These are phyloP conservation scores for Drosophila obscura DNA, from an alignment of 1,140 invertebrate genomes.

Conservation along the genomic window DNA sequence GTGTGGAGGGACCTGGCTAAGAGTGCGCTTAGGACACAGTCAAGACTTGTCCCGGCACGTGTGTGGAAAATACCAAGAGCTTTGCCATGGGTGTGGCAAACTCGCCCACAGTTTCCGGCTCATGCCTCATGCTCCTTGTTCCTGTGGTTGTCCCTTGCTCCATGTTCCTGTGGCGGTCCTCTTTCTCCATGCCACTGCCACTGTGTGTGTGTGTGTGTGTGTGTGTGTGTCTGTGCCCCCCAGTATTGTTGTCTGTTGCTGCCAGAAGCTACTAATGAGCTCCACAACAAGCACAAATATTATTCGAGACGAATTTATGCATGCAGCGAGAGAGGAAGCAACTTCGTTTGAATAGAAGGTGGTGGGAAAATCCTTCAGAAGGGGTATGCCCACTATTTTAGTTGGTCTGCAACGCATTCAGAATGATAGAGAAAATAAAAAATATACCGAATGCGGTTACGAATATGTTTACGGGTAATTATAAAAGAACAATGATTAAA, in stretches of 20 bases:
- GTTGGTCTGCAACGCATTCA: background rate
- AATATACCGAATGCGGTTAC: background rate
- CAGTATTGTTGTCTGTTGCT: constrained; percentile 51
- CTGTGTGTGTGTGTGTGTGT: background rate
- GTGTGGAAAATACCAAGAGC: constrained; percentile 34
- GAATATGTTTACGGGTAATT: too few relatives aligned
- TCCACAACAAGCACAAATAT: constrained; percentile 78
- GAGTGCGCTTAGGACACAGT: constrained; percentile 52
- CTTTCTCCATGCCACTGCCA: background rate
- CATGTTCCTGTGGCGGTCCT: constrained; percentile 1
- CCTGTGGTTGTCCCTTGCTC: background rate
- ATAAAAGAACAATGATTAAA: too few relatives aligned
- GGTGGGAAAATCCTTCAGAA: background rate
- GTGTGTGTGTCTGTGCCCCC: too few relatives aligned
- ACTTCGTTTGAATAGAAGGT: constrained; percentile 25
- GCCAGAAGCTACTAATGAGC: constrained; percentile 73
- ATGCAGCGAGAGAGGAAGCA: constrained; percentile 24
- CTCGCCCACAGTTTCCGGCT: constrained; percentile 54
- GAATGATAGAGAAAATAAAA: background rate
- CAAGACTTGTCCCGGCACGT: constrained; percentile 51
- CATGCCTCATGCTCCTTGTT: background rate
- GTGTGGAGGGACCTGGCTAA: constrained; percentile 46
- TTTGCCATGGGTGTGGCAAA: constrained; percentile 43
- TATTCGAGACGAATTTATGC: constrained; percentile 77
- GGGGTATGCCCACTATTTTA: constrained; percentile 23